Conservation (phyloP, 2,888 invertebrate species). For the Anagyrus pseudococci region DNA sequence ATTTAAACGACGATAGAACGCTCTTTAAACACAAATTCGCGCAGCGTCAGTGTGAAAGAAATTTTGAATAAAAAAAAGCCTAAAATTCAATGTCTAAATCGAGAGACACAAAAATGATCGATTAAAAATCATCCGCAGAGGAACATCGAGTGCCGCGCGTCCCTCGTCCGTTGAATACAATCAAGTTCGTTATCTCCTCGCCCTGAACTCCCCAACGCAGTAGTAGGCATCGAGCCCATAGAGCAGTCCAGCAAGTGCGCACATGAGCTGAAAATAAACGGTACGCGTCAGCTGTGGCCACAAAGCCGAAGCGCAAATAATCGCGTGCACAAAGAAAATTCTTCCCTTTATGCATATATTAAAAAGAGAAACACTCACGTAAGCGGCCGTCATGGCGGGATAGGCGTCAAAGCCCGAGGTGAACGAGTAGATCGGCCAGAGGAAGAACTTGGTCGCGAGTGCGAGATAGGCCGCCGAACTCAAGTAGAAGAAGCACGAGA, state of each 20-base stretch:
- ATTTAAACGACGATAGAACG: too few species aligned
- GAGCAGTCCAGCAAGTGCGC: constrained; percentile 75
- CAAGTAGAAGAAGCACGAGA: constrained; percentile 80
- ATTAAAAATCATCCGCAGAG: too few species aligned
- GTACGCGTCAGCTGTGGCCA: neutral
- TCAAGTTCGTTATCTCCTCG: constrained; percentile 65
- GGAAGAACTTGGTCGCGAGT: constrained; percentile 77
- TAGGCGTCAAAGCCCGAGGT: constrained; percentile 82
- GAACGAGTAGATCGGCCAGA: constrained; percentile 77
- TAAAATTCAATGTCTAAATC: too few species aligned
- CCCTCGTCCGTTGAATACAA: too few species aligned
- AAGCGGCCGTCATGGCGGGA: constrained; percentile 88
- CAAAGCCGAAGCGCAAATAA: too few species aligned
- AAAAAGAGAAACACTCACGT: constrained; percentile 70
- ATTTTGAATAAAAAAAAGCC: too few species aligned
- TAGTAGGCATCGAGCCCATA: constrained; percentile 83
- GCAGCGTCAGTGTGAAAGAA: too few species aligned
- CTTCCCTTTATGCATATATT: neutral
- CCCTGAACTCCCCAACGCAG: constrained; percentile 74
- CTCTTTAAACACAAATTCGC: too few species aligned
- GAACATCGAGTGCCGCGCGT: too few species aligned
- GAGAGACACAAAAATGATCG: too few species aligned
- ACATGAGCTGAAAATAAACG: constrained; percentile 73
- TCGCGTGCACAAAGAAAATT: neutral
- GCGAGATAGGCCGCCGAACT: constrained; percentile 83